Evolutionary conservation across 64 coral and sea anemone genomes (phyloP).

Genomic region (Anthopleura sola): DNA sequence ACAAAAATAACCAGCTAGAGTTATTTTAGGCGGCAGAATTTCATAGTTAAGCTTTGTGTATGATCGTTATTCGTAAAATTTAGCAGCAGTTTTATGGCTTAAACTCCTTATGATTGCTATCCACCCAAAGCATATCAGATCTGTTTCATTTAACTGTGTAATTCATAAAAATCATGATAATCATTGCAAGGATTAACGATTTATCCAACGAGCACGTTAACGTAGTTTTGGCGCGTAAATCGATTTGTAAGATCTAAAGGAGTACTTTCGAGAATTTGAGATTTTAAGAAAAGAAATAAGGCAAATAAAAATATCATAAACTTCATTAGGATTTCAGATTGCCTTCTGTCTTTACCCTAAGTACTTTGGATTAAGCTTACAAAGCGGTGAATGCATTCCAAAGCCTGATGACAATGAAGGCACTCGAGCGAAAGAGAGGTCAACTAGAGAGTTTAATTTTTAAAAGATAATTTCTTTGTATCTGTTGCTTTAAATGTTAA

Average conservation of each 20-base stretch:
- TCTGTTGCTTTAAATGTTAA: too few species aligned
- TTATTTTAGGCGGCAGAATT: background rate
- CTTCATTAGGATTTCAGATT: too few species aligned
- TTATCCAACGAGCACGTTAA: constrained; percentile 2
- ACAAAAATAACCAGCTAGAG: background rate
- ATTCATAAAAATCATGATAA: background rate
- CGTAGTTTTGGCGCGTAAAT: background rate
- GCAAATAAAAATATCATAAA: background rate
- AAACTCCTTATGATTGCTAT: background rate
- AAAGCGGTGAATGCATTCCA: too few species aligned
- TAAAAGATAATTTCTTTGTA: too few species aligned
- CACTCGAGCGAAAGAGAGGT: too few species aligned
- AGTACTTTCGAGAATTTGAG: background rate
- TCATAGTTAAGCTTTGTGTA: too few species aligned
- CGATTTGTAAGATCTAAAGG: background rate
- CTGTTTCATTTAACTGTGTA: background rate
- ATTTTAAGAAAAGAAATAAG: background rate
- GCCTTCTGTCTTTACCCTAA: background rate
- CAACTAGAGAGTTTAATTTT: background rate
- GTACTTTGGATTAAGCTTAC: too few species aligned
- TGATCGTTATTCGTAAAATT: background rate
- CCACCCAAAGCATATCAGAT: background rate
- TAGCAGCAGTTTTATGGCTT: background rate
- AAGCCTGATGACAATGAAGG: too few species aligned
- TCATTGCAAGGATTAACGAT: constrained; percentile 2